Evolutionary conservation across 2,113 vertebrate genomes (phyloP).

Genomic region (Prunella himalayana): DNA sequence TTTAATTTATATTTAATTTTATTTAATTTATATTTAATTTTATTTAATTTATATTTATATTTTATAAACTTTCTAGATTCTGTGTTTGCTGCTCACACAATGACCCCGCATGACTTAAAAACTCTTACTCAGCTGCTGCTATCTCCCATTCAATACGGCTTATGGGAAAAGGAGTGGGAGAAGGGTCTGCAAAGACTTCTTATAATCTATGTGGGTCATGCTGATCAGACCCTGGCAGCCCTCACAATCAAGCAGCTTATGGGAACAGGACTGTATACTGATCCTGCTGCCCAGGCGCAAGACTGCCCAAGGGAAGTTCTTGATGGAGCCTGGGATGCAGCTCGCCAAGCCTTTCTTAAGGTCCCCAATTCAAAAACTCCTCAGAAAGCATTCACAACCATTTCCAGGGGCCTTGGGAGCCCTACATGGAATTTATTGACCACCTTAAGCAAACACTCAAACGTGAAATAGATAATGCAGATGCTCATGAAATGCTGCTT

Average conservation of each 20-base stretch:
- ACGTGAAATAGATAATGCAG: not conserved
- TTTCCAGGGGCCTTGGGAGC: not conserved
- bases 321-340: not conserved
- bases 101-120: too few relatives aligned
- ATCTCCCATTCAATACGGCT: too few relatives aligned
- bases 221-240: not conserved
- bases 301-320: not conserved
- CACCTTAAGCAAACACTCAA: not conserved
- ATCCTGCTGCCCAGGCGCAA: not conserved
- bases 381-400: not conserved
- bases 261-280: not conserved
- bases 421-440: not conserved
- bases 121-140: too few relatives aligned
- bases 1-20: too few relatives aligned
- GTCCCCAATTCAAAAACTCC: not conserved
- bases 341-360: not conserved
- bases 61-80: too few relatives aligned
- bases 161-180: not conserved
- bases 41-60: too few relatives aligned
- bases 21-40: too few relatives aligned
- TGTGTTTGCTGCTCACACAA: too few relatives aligned
- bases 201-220: not conserved
- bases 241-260: not conserved
- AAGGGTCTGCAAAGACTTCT: not conserved
- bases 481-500: not conserved